Evolutionary conservation across 2,888 invertebrate genomes (phyloP).

Genomic region (Drosophila nr. perissopoda): DNA sequence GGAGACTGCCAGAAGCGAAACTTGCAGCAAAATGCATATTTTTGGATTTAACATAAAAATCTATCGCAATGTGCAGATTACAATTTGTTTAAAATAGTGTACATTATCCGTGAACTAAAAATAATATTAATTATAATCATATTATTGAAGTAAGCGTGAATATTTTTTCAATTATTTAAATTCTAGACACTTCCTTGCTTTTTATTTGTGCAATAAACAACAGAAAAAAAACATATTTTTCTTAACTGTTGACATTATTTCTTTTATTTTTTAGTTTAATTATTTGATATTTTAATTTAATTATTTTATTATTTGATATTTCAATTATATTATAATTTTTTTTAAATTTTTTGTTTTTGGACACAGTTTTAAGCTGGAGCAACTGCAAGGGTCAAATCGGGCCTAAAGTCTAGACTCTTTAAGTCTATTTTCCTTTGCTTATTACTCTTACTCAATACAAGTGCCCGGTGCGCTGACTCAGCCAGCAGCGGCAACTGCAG

Average conservation of each 20-base stretch:
- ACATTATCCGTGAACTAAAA: not conserved
- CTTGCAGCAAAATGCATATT: not conserved
- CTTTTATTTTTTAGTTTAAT: not conserved
- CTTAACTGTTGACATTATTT: not conserved
- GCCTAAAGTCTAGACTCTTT: conserved; percentile 8
- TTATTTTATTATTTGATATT: not conserved
- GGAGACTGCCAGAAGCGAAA: not conserved
- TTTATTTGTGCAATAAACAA: not conserved
- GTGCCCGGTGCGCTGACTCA: conserved; percentile 59
- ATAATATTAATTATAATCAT: not conserved
- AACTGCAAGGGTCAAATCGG: not conserved
- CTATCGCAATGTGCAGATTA: not conserved
- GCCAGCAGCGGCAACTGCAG: conserved; percentile 21
- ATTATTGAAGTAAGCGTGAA: not conserved
- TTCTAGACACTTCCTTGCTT: not conserved
- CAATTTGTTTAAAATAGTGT: not conserved
- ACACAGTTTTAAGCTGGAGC: not conserved
- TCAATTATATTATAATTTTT: no score
- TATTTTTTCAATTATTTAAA: not conserved
- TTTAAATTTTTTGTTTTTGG: not conserved
- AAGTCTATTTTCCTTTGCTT: conserved; percentile 5
- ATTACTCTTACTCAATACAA: conserved; percentile 48
- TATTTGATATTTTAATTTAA: not conserved
- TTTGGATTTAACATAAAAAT: no score
- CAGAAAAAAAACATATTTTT: no score